phyloP scores from a whole-genome alignment of 2,888 invertebrate species.

The Automeris io region DNA sequence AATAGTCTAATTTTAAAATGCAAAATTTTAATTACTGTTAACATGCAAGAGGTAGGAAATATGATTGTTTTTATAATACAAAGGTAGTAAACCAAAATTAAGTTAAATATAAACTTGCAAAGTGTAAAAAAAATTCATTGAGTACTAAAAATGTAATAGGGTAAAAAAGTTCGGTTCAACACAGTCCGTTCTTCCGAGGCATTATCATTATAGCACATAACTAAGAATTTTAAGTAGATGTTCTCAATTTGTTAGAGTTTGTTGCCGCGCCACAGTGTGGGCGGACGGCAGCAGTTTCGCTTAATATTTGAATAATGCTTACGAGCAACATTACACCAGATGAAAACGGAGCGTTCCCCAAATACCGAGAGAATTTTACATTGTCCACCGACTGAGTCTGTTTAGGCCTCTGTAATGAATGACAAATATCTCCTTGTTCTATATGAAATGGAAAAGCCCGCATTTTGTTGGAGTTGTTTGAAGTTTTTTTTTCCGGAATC shows the following conservation, averaged over 20 bases:
- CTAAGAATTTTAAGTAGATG: conserved; percentile 18
- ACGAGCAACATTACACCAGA: conserved; percentile 18
- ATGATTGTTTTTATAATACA: too few species aligned
- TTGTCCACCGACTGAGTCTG: conserved; percentile 13
- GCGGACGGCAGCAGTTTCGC: conserved; percentile 17
- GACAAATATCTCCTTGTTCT: conserved; percentile 11
- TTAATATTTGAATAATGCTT: conserved; percentile 33
- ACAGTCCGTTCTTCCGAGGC: too few species aligned
- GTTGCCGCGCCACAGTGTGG: conserved; percentile 13
- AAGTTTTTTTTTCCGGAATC: not conserved
- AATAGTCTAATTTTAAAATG: too few species aligned
- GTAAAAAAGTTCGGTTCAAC: too few species aligned
- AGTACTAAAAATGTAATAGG: too few species aligned
- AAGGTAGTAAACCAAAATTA: too few species aligned
- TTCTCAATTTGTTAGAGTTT: conserved; percentile 28
- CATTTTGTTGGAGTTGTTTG: not conserved
- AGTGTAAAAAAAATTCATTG: too few species aligned
- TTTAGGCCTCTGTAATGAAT: conserved; percentile 14
- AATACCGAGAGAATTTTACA: conserved; percentile 17
- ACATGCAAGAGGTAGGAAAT: too few species aligned
- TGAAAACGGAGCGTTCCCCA: conserved; percentile 19
- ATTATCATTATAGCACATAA: conserved; percentile 1
- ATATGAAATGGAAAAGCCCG: not conserved
- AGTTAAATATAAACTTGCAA: too few species aligned
- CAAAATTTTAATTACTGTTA: too few species aligned